Evolutionary conservation across 2,113 vertebrate species (phyloP), one percentile per base, ranked within the genome.

Genomic region (Strix uralensis): DNA sequence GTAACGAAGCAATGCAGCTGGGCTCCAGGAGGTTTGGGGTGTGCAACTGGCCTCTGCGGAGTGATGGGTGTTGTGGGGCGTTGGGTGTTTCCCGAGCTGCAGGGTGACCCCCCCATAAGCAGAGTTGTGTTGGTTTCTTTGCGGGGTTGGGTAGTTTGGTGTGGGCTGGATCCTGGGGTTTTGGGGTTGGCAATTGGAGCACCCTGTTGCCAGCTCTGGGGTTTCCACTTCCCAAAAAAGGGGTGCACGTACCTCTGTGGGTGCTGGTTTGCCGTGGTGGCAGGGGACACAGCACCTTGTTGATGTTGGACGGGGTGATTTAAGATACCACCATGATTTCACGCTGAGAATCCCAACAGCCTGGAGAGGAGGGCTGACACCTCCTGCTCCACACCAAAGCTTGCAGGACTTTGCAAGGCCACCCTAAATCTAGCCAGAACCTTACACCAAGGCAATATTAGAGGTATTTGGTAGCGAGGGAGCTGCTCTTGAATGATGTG

Each of bases 21-120:
- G 1, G 47, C 23, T 59, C 32, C 1, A 2, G 0, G 27, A 8
- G n/a, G 0, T 1, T 5, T 72, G 14, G 15, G 70, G 82, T 32
- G 21, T 52, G 42, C 34, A 10, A 3, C 11, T 0, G 3, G 11
- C 2, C 29, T 18, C 36, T 38, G 51, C 3, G 2, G 21, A 32
- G n/a, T 27, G 49, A 11, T 20, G 36, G 61, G 52, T 2, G 1
- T 3, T 40, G 27, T 7, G 65, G 46, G 75, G 11, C 17, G 22
- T 2, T 51, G 67, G 66, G 30, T 7, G 20, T 4, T 23, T 29
- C 29, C 44, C 1, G 1, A 73, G 63, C 0, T 2, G 3, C 34
- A 2, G 0, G 0, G 26, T 20, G 47, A 72, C 3, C 3, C 17
- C 9, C 16, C 40, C 15, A 5, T 18, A 21, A 36, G 18, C 26